These are phyloP conservation scores for Amblyopsis hoosieri DNA, from an alignment of 2,797 vertebrate genomes.

Conservation along the genomic window DNA sequence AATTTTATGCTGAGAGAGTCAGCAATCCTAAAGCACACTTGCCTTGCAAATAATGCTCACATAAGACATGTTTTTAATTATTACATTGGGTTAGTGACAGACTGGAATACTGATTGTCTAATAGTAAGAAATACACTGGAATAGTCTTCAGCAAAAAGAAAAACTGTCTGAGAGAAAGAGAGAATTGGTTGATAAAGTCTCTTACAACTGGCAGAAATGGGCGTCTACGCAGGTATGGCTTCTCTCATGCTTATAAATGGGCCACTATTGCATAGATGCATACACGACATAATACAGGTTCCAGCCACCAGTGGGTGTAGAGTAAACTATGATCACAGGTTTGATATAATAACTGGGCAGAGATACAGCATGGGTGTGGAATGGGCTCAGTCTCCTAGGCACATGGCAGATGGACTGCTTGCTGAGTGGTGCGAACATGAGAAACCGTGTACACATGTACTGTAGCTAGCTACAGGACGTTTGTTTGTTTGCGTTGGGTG, in stretches of 20 bases:
- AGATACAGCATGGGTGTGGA: not conserved
- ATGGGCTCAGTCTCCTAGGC: conserved; percentile 20
- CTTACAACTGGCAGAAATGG: not conserved
- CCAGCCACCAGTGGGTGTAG: conserved; percentile 12
- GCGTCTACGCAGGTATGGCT: not conserved
- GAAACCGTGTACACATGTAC: not conserved
- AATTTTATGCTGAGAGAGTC: too few species aligned
- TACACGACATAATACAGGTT: conserved; percentile 8
- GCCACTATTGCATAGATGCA: conserved; percentile 25
- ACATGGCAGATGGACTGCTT: conserved; percentile 18
- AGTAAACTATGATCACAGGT: conserved; percentile 8
- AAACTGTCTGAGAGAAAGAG: not conserved
- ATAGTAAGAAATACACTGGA: not conserved
- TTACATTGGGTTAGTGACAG: not conserved
- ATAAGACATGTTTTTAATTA: not conserved
- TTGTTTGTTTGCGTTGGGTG: conserved; percentile 18
- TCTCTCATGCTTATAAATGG: not conserved
- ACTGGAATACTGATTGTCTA: not conserved
- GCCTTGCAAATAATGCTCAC: not conserved
- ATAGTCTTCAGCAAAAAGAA: not conserved
- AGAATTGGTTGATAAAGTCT: conserved; percentile 2
- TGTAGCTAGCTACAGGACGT: not conserved
- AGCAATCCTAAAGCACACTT: not conserved
- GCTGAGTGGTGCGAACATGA: conserved; percentile 28
- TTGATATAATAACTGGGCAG: not conserved